Percentiles rank a stretch among this genome's conserved stretches.
Evolutionary conservation across 2,113 vertebrate genomes (phyloP).

Genomic region (Alosa alosa): DNA sequence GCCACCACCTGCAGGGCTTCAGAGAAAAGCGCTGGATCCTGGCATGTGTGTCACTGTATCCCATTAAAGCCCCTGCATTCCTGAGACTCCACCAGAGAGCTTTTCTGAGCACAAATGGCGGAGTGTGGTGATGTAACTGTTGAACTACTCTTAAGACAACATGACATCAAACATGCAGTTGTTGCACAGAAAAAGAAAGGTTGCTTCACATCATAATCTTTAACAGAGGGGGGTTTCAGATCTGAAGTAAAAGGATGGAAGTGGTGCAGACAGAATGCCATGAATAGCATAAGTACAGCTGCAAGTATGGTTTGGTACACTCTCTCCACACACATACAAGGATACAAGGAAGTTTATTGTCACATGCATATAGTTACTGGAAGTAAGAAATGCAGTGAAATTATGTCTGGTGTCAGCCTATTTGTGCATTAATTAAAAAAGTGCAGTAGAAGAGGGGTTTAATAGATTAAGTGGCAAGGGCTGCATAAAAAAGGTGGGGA

Average conservation of each 20-base stretch:
- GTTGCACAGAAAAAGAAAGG: not conserved
- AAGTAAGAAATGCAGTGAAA: no score
- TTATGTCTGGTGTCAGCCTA: no score
- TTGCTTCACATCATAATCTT: not conserved
- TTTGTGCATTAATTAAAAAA: no score
- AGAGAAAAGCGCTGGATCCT: not conserved
- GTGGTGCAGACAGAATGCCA: not conserved
- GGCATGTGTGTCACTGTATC: slow-evolving; percentile 16
- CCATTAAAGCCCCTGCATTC: not conserved
- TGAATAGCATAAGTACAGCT: not conserved
- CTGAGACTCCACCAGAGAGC: not conserved
- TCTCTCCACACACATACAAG: no score
- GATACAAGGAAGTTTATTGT: no score
- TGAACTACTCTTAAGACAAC: slow-evolving; percentile 15
- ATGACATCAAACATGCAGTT: not conserved
- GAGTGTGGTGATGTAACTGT: not conserved
- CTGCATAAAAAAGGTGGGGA: no score
- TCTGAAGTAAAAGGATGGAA: not conserved
- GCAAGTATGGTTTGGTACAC: no score
- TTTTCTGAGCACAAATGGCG: not conserved
- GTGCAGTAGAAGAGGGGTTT: no score
- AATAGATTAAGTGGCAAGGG: no score
- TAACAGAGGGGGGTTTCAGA: not conserved
- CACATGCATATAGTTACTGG: no score
- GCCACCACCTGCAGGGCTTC: slow-evolving; percentile 14